A percentile compares a stretch with the other conserved stretches of the same genome.
Conservation (phyloP, 2,797 vertebrate genomes). For the Etheostoma nigrum region DNA sequence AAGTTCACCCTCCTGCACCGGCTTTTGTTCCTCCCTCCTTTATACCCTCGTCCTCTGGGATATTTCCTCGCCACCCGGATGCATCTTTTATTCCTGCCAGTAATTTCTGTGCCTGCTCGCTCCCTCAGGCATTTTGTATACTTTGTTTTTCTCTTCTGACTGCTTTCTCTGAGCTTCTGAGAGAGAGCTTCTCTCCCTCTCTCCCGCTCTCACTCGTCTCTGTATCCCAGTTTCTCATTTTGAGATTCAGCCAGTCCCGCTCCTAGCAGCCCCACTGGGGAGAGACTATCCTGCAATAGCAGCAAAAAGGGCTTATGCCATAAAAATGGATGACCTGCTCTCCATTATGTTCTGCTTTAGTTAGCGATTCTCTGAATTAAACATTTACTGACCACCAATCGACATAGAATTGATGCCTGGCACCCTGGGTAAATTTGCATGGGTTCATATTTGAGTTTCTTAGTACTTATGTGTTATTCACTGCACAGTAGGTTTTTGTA, state of each 20-base stretch:
- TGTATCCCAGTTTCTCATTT: conserved; percentile 74
- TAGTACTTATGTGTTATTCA: conserved; percentile 17
- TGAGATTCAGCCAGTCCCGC: conserved; percentile 67
- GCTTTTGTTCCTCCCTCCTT: conserved; percentile 62
- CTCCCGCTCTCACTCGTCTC: conserved; percentile 42
- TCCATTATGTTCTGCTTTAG: conserved; percentile 49
- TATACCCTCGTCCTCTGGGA: conserved; percentile 58
- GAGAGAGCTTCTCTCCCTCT: conserved; percentile 15
- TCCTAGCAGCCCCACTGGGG: conserved; percentile 68
- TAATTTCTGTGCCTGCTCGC: conserved; percentile 69
- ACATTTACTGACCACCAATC: conserved; percentile 47
- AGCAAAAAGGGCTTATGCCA: conserved; percentile 49
- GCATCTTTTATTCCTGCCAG: conserved; percentile 74
- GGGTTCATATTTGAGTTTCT: conserved; percentile 51
- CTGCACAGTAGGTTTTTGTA: neutral
- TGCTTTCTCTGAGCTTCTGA: conserved; percentile 50
- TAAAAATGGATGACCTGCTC: conserved; percentile 68
- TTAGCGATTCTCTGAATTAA: conserved; percentile 34
- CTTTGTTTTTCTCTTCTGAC: conserved; percentile 65
- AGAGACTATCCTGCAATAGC: conserved; percentile 60
- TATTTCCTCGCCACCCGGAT: conserved; percentile 57
- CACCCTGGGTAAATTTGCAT: conserved; percentile 16
- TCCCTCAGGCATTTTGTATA: conserved; percentile 71
- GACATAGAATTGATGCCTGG: conserved; percentile 7
- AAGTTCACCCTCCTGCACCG: conserved; percentile 51